These are phyloP conservation scores for Ovibos moschatus DNA, from an alignment of 2,113 vertebrate species.

Conservation along the genomic window DNA sequence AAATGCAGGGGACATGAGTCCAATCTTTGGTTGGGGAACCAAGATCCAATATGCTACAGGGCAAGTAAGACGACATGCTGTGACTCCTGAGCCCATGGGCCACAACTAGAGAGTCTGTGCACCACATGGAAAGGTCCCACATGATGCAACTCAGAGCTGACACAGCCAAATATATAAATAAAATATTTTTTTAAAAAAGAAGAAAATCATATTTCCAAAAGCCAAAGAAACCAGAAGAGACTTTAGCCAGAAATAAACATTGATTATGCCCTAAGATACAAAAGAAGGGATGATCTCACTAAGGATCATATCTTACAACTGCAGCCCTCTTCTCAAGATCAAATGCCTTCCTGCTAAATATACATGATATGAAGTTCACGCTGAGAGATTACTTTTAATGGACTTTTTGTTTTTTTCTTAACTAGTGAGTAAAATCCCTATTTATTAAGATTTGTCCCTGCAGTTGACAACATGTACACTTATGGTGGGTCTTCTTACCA, in stretches of 20 bases:
- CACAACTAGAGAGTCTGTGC: neutral
- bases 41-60: neutral
- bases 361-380: neutral
- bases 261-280: neutral
- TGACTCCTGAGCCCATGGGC: neutral
- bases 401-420: neutral
- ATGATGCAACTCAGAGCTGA: neutral
- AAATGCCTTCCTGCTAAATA: neutral
- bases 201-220: neutral
- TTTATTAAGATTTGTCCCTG: neutral
- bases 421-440: neutral
- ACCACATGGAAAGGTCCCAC: neutral
- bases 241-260: neutral
- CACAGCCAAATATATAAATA: neutral
- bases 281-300: neutral
- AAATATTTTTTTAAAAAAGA: neutral
- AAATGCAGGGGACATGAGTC: neutral
- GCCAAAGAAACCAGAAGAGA: neutral
- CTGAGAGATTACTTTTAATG: neutral
- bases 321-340: neutral
- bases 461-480: neutral
- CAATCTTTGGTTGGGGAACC: neutral
- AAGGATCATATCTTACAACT: neutral
- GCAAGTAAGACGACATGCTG: neutral
- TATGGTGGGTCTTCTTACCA: neutral